Base-by-base conservation (phyloP, 2,113 vertebrate genomes). In the Toxotes chatareus region DNA sequence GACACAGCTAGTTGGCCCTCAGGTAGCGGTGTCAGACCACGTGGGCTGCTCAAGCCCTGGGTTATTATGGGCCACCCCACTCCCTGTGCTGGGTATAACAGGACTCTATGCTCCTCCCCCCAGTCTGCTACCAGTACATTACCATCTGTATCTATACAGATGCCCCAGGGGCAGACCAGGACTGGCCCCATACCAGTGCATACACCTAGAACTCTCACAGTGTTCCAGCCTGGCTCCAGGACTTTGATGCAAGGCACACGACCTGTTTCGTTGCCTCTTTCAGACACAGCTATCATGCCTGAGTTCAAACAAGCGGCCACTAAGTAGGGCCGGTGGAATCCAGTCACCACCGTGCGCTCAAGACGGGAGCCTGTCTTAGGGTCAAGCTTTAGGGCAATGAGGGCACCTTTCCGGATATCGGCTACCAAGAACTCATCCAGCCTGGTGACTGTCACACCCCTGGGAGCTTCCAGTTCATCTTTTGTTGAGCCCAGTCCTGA, bases 281-380 rank as follows among this genome's bases (percentile, higher is more conserved):
- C 96, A 0, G 95, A 95, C 40, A 96, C 93, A 5, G 94, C 96
- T 23, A 95, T 40, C 66, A 94, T 89, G 7, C 94, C 95, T 19
- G 94, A 92, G 63, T 73, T 89, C 16, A 91, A 80, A 67, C 94
- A 94, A 5, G 92, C 88, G 14, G 93, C 90, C 59, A 96, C 94
- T 59, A 96, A 87, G 83, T 96, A 96, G 8, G 96, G 96, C 56
- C 95, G 89, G 62, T 94, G 92, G 66, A 96, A 96, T 7, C 96
- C 95, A 0, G 93, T 93, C 13, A 95, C 91, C n/a, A 95, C 91
- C 0, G 91, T 94, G 55, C 93, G 91, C 73, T 95, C 95, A 27
- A 94, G 84, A 64, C 90, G 92, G 8, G 72, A 88, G 13, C 94
- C 95, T 0, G 92, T 94, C 49, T 91, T 93, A 0, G 92, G 77